These are phyloP conservation scores for Spongilla lacustris DNA, from an alignment of 37 sponge, comb jelly and placozoan species.

Conservation along the genomic window DNA sequence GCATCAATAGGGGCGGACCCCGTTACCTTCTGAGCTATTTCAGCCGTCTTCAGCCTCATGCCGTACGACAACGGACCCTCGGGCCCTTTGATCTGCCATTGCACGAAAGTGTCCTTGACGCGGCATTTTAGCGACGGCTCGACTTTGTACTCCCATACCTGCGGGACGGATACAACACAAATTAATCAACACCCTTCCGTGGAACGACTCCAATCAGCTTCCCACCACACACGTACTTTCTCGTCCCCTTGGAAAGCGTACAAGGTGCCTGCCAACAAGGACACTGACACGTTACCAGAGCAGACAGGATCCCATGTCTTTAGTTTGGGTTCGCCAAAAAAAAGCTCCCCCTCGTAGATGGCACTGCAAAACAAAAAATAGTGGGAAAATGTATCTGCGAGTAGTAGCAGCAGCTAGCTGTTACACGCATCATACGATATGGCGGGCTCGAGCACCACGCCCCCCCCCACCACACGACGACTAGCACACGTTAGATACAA, in stretches of 20 bases:
- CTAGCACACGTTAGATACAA: no score
- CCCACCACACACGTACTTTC: constrained; percentile 33
- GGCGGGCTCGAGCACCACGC: neutral
- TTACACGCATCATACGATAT: neutral
- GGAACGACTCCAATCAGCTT: constrained; percentile 17
- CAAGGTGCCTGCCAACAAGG: constrained; percentile 14
- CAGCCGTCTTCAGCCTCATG: constrained; percentile 25
- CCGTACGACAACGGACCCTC: constrained; percentile 27
- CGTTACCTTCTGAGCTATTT: constrained; percentile 50
- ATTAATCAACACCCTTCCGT: no score
- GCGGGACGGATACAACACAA: no score
- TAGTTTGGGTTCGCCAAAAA: constrained; percentile 15
- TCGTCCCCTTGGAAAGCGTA: constrained; percentile 35
- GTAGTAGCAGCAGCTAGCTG: neutral
- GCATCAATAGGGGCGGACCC: no score
- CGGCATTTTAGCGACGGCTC: constrained; percentile 37
- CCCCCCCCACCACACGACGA: no score
- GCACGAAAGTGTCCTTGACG: constrained; percentile 61
- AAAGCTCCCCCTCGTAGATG: constrained; percentile 41
- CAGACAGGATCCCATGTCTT: constrained; percentile 53
- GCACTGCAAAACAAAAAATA: neutral
- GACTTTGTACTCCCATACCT: constrained; percentile 37
- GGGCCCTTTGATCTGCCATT: constrained; percentile 51
- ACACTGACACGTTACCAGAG: constrained; percentile 23
- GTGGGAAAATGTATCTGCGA: neutral